phyloP scores from a whole-genome alignment of 2,888 invertebrate genomes.

The Drosophila flavopinicola region DNA sequence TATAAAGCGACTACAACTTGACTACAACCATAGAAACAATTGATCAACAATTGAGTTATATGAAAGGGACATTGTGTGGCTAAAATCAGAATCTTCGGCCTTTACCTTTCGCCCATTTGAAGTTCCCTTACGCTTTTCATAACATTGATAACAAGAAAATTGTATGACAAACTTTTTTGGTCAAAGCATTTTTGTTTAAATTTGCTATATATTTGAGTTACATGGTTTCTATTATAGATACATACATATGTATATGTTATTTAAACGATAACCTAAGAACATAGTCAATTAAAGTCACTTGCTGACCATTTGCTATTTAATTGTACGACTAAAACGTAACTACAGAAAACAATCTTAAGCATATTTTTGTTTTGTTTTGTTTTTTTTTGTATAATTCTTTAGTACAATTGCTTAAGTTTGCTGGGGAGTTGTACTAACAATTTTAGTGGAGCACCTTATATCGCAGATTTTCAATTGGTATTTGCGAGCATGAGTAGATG shows the following conservation, averaged over 20 bases:
- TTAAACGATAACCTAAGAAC: conserved; percentile 38
- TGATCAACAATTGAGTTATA: too few species aligned
- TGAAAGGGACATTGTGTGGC: too few species aligned
- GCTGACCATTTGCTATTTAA: conserved; percentile 21
- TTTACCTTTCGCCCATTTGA: too few species aligned
- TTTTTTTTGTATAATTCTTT: conserved; percentile 4
- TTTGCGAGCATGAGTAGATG: conserved; percentile 24
- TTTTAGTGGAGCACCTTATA: conserved; percentile 24
- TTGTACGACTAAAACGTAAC: conserved; percentile 64
- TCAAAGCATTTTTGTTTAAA: background rate
- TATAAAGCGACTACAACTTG: too few species aligned
- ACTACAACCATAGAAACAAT: too few species aligned
- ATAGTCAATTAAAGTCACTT: conserved; percentile 18
- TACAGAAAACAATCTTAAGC: conserved; percentile 61
- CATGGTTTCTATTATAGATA: conserved; percentile 28
- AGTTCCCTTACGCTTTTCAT: too few species aligned
- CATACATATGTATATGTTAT: conserved; percentile 14
- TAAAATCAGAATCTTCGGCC: too few species aligned
- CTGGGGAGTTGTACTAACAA: conserved; percentile 7
- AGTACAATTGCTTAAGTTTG: conserved; percentile 5
- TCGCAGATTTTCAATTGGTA: conserved; percentile 23
- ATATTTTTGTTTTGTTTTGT: conserved; percentile 19
- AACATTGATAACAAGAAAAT: too few species aligned
- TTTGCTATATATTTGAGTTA: conserved; percentile 41
- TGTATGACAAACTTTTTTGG: too few species aligned